phyloP scores from a whole-genome alignment of 2,888 invertebrate species.

The Xestia xanthographa region DNA sequence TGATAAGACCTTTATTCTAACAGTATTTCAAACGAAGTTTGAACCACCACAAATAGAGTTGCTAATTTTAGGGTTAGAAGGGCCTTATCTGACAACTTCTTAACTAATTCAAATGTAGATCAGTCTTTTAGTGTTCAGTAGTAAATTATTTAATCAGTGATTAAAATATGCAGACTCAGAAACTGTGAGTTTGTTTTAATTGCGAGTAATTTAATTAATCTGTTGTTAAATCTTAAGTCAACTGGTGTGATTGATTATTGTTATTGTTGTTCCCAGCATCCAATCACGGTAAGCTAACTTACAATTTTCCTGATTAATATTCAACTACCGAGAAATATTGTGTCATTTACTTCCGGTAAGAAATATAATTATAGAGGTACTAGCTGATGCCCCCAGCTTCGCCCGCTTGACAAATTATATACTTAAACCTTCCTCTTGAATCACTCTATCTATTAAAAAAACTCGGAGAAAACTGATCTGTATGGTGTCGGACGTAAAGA shows the following conservation, averaged over 20 bases:
- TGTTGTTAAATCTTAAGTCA: neutral
- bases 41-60: too few species aligned
- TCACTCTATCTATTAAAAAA: too few species aligned
- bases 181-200: neutral
- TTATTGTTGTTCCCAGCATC: neutral
- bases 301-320: neutral
- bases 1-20: too few species aligned
- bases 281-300: neutral
- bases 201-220: conserved; percentile 8
- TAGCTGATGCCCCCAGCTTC: too few species aligned
- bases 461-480: too few species aligned
- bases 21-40: too few species aligned
- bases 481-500: too few species aligned
- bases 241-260: conserved; percentile 18
- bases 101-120: neutral
- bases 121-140: neutral
- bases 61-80: too few species aligned
- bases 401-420: too few species aligned
- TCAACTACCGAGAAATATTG: neutral
- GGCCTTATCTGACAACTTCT: too few species aligned
- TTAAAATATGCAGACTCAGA: neutral
- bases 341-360: neutral
- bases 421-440: too few species aligned
- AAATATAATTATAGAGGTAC: neutral
- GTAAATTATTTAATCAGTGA: neutral